Conservation (phyloP, 2,797 vertebrate species). For the Falco concolor region DNA sequence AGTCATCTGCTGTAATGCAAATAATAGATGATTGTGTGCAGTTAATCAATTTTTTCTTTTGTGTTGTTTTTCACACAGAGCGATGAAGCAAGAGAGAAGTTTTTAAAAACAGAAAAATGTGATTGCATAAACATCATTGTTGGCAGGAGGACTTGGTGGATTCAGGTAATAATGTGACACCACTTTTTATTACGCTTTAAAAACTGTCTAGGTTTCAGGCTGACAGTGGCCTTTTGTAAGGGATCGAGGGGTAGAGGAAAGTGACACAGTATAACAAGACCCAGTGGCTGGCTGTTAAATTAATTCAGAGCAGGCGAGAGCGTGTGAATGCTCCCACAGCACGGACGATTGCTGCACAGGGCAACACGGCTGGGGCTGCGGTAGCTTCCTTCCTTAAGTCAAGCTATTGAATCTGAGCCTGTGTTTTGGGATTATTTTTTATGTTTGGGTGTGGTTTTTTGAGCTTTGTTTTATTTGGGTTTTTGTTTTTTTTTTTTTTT, state of each 20-base stretch:
- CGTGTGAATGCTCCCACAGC: not conserved
- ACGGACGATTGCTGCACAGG: not conserved
- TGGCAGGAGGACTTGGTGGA: conserved; percentile 38
- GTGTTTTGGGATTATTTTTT: too few relatives aligned
- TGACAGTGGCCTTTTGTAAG: not conserved
- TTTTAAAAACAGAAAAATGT: conserved; percentile 60
- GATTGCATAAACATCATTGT: conserved; percentile 7
- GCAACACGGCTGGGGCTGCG: not conserved
- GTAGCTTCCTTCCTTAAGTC: not conserved
- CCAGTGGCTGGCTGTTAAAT: not conserved
- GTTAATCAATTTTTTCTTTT: conserved; percentile 20
- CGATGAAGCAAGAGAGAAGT: conserved; percentile 38
- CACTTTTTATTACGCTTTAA: not conserved
- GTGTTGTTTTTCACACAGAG: conserved; percentile 39
- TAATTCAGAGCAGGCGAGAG: not conserved
- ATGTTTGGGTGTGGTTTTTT: too few relatives aligned
- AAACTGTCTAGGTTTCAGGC: not conserved
- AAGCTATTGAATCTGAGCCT: not conserved
- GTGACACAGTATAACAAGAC: not conserved
- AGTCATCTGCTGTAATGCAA: not conserved
- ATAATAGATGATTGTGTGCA: not conserved
- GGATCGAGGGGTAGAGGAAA: not conserved
- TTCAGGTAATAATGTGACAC: conserved; percentile 48
- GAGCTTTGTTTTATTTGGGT: not conserved
- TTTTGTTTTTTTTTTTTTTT: not conserved